A percentile compares a stretch with the other conserved stretches of the same genome.
phyloP scores from a whole-genome alignment of 2,797 vertebrate genomes.

The Enteromius mattozi region DNA sequence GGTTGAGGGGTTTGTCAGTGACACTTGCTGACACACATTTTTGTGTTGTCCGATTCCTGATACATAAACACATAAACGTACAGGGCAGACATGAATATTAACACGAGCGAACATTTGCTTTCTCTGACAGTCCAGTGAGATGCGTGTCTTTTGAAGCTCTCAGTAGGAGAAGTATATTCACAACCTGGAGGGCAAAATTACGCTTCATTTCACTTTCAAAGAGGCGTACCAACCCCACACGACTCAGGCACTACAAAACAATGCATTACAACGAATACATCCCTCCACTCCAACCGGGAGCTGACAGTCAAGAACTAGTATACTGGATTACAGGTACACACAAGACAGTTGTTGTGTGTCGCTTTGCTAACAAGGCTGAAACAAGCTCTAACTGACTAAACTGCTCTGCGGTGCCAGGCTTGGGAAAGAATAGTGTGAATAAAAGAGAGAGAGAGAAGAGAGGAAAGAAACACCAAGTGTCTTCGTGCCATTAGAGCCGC shows the following conservation, averaged over 20 bases:
- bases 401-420: constrained; percentile 39
- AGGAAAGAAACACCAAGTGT: constrained; percentile 36
- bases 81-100: neutral
- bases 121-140: constrained; percentile 16
- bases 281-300: neutral
- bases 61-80: neutral
- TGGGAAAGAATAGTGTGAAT: constrained; percentile 23
- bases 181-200: constrained; percentile 23
- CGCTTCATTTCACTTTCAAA: constrained; percentile 25
- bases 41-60: neutral
- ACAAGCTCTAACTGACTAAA: constrained; percentile 30
- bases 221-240: neutral
- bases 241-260: constrained; percentile 8
- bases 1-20: neutral
- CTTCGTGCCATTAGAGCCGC: constrained; percentile 56
- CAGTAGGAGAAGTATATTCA: constrained; percentile 2
- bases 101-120: neutral
- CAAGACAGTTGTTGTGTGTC: neutral
- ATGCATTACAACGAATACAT: constrained; percentile 2
- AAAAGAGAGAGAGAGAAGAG: constrained; percentile 18
- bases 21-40: neutral
- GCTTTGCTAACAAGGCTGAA: constrained; percentile 40
- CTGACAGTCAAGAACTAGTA: constrained; percentile 9
- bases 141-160: constrained; percentile 12
- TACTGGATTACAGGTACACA: constrained; percentile 27